A percentile compares a stretch with the other conserved stretches of the same genome.
phyloP scores from a whole-genome alignment of 2,797 vertebrate species.

The Pogoniulus pusillus region DNA sequence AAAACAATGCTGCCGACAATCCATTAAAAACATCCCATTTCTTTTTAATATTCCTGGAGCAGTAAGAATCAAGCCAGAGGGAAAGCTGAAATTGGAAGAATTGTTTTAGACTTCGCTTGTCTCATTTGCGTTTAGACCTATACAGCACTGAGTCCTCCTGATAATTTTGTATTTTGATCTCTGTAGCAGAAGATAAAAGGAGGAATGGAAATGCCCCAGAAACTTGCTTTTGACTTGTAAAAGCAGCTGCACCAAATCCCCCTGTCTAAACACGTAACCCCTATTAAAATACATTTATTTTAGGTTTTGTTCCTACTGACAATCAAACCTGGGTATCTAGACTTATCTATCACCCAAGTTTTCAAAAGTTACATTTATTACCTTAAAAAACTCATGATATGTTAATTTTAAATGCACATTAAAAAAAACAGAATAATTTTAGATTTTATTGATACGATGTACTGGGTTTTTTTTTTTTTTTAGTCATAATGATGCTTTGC shows the following conservation, averaged over 20 bases:
- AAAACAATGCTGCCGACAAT: conserved; percentile 55
- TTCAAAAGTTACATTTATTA: neutral
- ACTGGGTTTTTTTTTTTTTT: neutral
- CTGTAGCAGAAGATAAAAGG: neutral
- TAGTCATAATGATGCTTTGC: neutral
- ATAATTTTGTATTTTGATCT: neutral
- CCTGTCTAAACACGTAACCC: neutral
- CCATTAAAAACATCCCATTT: conserved; percentile 42
- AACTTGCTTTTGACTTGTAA: conserved; percentile 3
- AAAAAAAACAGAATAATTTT: neutral
- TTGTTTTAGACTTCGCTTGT: conserved; percentile 1
- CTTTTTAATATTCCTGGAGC: conserved; percentile 42
- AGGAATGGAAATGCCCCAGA: neutral
- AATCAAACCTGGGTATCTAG: neutral
- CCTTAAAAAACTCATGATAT: neutral
- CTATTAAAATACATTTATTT: neutral
- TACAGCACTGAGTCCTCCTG: neutral
- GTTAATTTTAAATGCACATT: neutral
- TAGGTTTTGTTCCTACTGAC: neutral
- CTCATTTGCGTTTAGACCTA: conserved; percentile 6
- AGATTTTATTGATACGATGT: neutral
- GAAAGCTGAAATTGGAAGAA: conserved; percentile 32
- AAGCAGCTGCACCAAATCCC: neutral
- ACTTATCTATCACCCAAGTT: neutral
- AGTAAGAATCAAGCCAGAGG: conserved; percentile 41